Evolutionary conservation across 2,797 vertebrate genomes (phyloP).

Genomic region (Petrocephalus schoutedeni): DNA sequence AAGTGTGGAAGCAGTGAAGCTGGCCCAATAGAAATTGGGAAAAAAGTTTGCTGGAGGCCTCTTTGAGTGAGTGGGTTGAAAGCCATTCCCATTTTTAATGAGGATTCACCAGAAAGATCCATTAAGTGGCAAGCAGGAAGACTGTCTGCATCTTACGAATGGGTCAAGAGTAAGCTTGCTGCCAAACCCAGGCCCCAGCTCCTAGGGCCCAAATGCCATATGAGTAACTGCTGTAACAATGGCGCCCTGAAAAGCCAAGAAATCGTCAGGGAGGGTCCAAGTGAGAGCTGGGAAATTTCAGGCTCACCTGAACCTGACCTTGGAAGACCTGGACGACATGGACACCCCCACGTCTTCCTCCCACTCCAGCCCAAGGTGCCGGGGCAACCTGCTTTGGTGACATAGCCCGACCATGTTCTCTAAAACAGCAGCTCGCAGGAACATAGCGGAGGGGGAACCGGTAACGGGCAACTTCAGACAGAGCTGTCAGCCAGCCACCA

Average conservation of each 20-base stretch:
- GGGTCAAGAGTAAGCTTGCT: conserved; percentile 22
- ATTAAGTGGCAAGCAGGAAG: conserved; percentile 59
- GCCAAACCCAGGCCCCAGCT: not conserved
- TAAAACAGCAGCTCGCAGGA: not conserved
- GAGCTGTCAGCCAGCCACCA: not conserved
- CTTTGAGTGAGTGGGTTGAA: conserved; percentile 65
- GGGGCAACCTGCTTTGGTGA: not conserved
- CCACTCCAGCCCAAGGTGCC: not conserved
- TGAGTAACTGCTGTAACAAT: conserved; percentile 53
- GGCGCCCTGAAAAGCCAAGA: conserved; percentile 49
- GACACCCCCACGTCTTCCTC: not conserved
- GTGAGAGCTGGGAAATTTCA: conserved; percentile 45
- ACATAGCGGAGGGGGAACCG: not conserved
- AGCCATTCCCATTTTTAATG: conserved; percentile 68
- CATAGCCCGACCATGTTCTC: not conserved
- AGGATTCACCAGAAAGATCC: conserved; percentile 68
- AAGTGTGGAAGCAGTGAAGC: not conserved
- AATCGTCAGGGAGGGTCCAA: conserved; percentile 61
- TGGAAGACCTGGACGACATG: not conserved
- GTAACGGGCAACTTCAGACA: not conserved
- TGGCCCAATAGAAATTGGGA: conserved; percentile 43
- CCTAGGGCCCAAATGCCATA: conserved; percentile 26
- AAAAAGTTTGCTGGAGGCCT: conserved; percentile 63
- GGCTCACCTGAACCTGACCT: not conserved
- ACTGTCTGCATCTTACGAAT: conserved; percentile 53